Evolutionary conservation across 2,888 invertebrate genomes (phyloP), one percentile per base, ranked within the genome.

Genomic region (Fragum whitleyi): DNA sequence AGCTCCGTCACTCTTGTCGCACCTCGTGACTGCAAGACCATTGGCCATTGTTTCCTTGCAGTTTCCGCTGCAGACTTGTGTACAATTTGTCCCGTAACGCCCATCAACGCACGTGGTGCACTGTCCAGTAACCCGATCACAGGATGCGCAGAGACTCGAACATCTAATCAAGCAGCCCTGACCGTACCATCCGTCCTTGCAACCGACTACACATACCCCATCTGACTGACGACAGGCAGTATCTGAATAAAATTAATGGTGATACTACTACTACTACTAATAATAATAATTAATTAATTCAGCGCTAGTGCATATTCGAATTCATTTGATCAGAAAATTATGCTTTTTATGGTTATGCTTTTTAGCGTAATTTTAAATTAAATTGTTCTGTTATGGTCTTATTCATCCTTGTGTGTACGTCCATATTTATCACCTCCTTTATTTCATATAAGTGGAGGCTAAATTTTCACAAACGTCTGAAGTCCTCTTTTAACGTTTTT

Each of bases 131-230:
- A 39, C 26, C 16, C 77, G 65, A 19, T 65, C 81, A 32, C 81
- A 81, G 1, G 74, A 74, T 5, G 55, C 57, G 39, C 81, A 81
- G 1, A 78, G 59, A n/a, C 23, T 6, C 1, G 16, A 7, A 51
- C 84, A 84, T 11, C 47, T 42, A 0, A 23, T 65, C 19, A 57
- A 29, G 29, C 84, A 84, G 2, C 21, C 32, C 0, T 23, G n/a
- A 1, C 69, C 62, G 32, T 79, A 84, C 65, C 62, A 84, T 0
- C 84, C 84, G 28, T 84, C 76, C 3, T 28, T 70, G 28, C 84
- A 84, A 1, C 79, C 77, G 3, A 51, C 67, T 0, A 47, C 6
- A 65, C 84, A 84, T 5, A 57, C 59, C 1, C 80, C 83, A 1
- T 67, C 26, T 5, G 57, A 19, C 42, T 80, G 69, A 14, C 71